These are phyloP conservation scores for Eilema griseolum DNA, from an alignment of 2,888 invertebrate genomes.

Conservation along the genomic window DNA sequence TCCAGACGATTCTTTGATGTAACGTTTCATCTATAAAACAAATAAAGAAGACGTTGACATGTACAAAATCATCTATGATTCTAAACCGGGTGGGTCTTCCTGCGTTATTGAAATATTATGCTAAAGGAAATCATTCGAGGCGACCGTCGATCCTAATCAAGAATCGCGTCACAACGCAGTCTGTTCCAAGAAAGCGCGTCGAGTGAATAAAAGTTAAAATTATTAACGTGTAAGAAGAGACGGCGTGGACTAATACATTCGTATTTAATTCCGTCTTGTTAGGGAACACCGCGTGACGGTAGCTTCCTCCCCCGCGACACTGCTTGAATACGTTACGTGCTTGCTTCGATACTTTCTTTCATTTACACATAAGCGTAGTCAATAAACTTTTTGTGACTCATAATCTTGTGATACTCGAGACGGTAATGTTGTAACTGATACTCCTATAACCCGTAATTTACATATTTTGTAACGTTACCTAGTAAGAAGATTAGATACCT, in stretches of 20 bases:
- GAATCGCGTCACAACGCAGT: conserved; percentile 69
- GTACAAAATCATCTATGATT: conserved; percentile 51
- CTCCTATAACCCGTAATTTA: conserved; percentile 24
- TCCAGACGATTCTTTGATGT: conserved; percentile 71
- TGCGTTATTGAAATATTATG: conserved; percentile 66
- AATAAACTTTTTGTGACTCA: conserved; percentile 47
- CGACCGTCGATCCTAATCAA: conserved; percentile 73
- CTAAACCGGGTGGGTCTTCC: conserved; percentile 47
- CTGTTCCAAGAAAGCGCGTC: conserved; percentile 72
- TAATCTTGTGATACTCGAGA: conserved; percentile 30
- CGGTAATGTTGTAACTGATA: conserved; percentile 28
- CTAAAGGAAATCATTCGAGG: conserved; percentile 62
- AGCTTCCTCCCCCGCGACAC: conserved; percentile 77
- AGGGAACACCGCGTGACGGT: conserved; percentile 73
- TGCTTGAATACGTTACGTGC: conserved; percentile 71
- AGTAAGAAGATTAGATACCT: neutral
- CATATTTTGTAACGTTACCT: conserved; percentile 23
- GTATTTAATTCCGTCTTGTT: conserved; percentile 83
- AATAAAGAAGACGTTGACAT: conserved; percentile 63
- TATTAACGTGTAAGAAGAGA: conserved; percentile 74
- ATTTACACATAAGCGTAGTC: conserved; percentile 44
- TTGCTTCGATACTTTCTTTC: conserved; percentile 55
- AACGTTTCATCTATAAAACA: conserved; percentile 55
- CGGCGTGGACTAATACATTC: conserved; percentile 69
- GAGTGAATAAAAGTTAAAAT: conserved; percentile 75